phyloP scores from a whole-genome alignment of 2,888 invertebrate genomes.

The Hoplodrina blanda region DNA sequence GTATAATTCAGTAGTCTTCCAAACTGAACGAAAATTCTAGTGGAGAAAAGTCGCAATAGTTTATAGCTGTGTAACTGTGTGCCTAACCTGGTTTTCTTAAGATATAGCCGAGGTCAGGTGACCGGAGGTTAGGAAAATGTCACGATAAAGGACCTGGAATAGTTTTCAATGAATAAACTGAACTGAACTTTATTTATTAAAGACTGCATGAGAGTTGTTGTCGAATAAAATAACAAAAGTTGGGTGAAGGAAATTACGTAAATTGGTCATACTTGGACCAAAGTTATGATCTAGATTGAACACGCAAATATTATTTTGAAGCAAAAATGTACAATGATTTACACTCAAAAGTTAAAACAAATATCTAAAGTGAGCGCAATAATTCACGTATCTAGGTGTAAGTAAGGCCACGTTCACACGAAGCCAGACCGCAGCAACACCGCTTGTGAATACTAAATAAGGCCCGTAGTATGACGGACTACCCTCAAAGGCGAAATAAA shows the following conservation, averaged over 20 bases:
- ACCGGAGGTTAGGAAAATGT: constrained; percentile 17
- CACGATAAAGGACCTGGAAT: constrained; percentile 8
- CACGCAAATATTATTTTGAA: constrained; percentile 30
- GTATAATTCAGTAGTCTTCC: constrained; percentile 17
- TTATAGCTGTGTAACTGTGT: constrained; percentile 21
- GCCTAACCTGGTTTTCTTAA: constrained; percentile 26
- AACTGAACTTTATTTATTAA: not conserved
- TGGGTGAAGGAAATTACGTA: constrained; percentile 1
- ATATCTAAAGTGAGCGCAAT: constrained; percentile 48
- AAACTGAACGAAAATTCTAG: constrained; percentile 4
- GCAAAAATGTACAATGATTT: constrained; percentile 39
- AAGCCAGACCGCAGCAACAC: constrained; percentile 48
- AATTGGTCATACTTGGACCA: constrained; percentile 4
- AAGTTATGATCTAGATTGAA: constrained; percentile 14
- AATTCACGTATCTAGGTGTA: constrained; percentile 46
- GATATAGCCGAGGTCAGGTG: constrained; percentile 25
- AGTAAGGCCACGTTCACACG: constrained; percentile 55
- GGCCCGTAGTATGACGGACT: constrained; percentile 46
- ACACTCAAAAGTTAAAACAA: constrained; percentile 42
- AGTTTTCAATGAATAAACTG: constrained; percentile 8
- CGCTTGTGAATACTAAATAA: constrained; percentile 61
- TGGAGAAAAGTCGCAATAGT: constrained; percentile 11
- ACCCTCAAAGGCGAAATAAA: constrained; percentile 37
- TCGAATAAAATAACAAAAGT: not conserved
- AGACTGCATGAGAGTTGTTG: not conserved